A percentile compares a stretch with the other conserved stretches of the same genome.
Conservation (phyloP, 2,113 vertebrate genomes). For the Chamaea fasciata region DNA sequence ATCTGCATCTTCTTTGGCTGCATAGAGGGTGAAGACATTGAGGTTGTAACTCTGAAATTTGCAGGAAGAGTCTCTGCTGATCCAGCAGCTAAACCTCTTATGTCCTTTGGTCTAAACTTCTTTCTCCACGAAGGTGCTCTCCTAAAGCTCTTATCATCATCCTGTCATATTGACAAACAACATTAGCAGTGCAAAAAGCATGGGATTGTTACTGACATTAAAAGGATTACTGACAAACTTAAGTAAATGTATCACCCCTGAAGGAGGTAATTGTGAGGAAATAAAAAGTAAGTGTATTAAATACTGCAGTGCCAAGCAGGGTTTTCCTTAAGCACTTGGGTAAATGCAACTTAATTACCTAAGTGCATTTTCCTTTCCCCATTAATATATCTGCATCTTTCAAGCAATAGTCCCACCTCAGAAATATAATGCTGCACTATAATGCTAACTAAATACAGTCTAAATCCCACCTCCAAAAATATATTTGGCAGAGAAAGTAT, state of each 20-base stretch:
- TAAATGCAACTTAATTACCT: background rate
- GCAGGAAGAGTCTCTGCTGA: slow-evolving; percentile 92
- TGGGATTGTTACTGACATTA: background rate
- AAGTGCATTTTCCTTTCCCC: background rate
- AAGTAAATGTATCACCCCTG: background rate
- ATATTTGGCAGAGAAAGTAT: background rate
- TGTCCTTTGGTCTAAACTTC: slow-evolving; percentile 96
- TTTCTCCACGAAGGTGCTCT: slow-evolving; percentile 97
- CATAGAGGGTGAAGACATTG: slow-evolving; percentile 84
- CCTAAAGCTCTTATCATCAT: slow-evolving; percentile 94
- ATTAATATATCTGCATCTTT: background rate
- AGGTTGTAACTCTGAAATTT: slow-evolving; percentile 89
- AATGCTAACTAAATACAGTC: background rate
- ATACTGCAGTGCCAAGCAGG: background rate
- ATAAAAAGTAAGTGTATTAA: background rate
- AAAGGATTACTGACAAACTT: background rate
- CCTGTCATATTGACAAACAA: slow-evolving; percentile 69
- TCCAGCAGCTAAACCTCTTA: slow-evolving; percentile 84
- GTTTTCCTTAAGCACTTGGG: background rate
- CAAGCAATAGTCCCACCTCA: background rate
- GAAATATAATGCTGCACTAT: background rate
- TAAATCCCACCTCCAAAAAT: background rate
- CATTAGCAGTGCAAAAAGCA: background rate
- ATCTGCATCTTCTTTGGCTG: slow-evolving; percentile 95
- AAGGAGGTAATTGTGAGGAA: background rate